These are phyloP conservation scores for Heliopora coerulea DNA, from an alignment of 92 coral and sea anemone species.

Conservation along the genomic window DNA sequence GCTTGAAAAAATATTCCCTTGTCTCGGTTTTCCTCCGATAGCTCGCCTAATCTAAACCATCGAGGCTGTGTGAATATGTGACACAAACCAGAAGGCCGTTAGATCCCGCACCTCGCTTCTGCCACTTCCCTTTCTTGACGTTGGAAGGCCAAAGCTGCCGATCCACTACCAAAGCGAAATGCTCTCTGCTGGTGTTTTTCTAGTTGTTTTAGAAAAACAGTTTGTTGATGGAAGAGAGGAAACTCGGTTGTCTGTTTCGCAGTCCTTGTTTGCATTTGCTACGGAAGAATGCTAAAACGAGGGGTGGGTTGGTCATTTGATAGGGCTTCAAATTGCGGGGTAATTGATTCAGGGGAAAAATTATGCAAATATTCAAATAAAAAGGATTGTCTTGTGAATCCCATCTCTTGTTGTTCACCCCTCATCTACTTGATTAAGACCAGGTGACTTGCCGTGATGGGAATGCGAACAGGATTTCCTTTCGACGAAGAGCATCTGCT, in stretches of 20 bases:
- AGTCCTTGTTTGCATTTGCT: conserved; percentile 1
- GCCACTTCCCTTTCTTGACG: background rate
- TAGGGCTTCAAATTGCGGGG: conserved; percentile 3
- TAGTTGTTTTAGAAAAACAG: background rate
- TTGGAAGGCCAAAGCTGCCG: background rate
- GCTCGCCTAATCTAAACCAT: conserved; percentile 6
- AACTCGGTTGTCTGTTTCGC: background rate
- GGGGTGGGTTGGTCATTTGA: conserved; percentile 3
- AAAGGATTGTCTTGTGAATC: background rate
- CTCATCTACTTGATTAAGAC: background rate
- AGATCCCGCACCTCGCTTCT: background rate
- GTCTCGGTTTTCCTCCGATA: background rate
- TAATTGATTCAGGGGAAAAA: conserved; percentile 20
- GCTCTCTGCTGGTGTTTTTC: background rate
- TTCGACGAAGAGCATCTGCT: background rate
- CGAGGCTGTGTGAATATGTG: conserved; percentile 3
- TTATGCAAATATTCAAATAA: conserved; percentile 31
- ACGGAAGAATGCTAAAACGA: conserved; percentile 8
- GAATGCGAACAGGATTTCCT: background rate
- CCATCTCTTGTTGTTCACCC: background rate
- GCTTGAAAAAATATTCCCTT: background rate
- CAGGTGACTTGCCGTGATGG: background rate
- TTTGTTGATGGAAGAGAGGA: conserved; percentile 13
- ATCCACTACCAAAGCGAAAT: no score
- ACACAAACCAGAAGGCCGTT: conserved; percentile 12